Conservation (phyloP, 2,888 invertebrate species). For the Monopis laevigella region DNA sequence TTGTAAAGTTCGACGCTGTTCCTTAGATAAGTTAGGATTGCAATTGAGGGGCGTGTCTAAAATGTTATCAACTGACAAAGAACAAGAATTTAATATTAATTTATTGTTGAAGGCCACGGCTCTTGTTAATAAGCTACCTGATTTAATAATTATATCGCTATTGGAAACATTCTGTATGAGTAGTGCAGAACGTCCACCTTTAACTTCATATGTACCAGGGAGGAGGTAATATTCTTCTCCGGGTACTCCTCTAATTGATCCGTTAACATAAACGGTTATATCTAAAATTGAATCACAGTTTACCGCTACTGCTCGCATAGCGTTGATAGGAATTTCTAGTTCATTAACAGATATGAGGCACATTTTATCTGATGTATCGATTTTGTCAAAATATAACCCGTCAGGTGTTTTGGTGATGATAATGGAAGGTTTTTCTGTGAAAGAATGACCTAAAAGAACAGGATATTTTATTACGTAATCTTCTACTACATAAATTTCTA, state of each 20-base stretch:
- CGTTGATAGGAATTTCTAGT: neutral
- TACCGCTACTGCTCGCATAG: neutral
- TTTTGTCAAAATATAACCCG: neutral
- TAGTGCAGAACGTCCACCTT: no score
- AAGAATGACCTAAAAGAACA: slow-evolving; percentile 4
- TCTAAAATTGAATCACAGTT: no score
- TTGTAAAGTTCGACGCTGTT: slow-evolving; percentile 2
- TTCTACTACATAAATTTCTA: slow-evolving; percentile 7
- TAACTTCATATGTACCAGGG: no score
- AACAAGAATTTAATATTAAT: neutral
- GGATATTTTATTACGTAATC: slow-evolving; percentile 6
- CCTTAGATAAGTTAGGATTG: neutral
- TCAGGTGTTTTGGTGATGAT: slow-evolving; percentile 4
- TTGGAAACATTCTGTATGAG: no score
- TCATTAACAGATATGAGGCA: neutral
- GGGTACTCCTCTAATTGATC: neutral
- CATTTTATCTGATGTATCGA: no score
- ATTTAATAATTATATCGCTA: neutral
- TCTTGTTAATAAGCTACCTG: neutral
- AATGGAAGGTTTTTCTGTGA: slow-evolving; percentile 4
- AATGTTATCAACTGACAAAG: neutral
- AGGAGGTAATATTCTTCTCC: slow-evolving; percentile 3
- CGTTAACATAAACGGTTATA: no score
- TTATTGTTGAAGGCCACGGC: neutral
- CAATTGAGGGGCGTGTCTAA: neutral